Evolutionary conservation across 2,797 vertebrate species (phyloP).

Genomic region (Galagoides demidoff): DNA sequence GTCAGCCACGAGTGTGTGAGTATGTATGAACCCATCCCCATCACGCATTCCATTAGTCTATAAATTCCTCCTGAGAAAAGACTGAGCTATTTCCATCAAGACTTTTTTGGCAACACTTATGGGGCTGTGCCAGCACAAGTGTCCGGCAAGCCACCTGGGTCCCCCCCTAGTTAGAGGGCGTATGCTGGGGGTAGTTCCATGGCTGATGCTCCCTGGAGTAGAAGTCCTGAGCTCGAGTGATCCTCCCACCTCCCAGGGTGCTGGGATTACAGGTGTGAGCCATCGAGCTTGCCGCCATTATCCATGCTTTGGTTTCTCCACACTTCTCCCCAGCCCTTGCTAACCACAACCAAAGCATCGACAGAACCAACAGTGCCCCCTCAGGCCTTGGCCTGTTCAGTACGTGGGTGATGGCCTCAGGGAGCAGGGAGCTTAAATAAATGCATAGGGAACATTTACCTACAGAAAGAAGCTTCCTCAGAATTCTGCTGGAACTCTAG

Average conservation of each 20-base stretch:
- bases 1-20: background rate
- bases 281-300: background rate
- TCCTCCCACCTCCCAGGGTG: no score
- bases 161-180: background rate
- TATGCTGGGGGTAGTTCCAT: no score
- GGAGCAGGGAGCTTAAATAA: background rate
- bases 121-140: background rate
- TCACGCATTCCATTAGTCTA: background rate
- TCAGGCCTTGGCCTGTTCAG: background rate
- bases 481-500: background rate
- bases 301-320: background rate
- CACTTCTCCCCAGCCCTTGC: rapidly evolving
- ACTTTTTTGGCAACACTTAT: no score
- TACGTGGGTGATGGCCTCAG: background rate
- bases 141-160: background rate
- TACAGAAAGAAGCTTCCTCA: background rate
- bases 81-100: background rate
- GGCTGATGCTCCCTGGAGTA: background rate
- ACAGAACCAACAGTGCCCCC: background rate
- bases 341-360: no score
- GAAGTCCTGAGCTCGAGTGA: no score
- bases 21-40: rapidly evolving
- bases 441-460: rapidly evolving
- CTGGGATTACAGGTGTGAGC: no score
- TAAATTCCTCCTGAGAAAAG: background rate